Evolutionary conservation across 1,140 invertebrate species (phyloP), one percentile per base, ranked within the genome.

Genomic region (Orius insidiosus): DNA sequence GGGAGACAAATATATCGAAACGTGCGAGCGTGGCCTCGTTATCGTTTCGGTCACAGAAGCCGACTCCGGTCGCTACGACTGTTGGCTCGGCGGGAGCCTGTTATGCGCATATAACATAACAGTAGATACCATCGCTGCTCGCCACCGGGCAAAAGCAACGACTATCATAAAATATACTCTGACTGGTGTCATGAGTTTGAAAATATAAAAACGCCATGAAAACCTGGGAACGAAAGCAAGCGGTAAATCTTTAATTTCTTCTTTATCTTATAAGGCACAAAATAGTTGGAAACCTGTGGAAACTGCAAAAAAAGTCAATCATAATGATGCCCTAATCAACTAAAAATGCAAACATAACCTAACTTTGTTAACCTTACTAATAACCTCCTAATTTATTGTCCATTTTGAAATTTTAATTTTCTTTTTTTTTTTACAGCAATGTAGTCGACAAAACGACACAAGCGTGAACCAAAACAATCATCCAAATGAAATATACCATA

Each of bases 161-260:
- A 90, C 61, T 93, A 92, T 64, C 84, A 89, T 62, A 92, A 90
- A 68, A 85, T 93, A 47, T 94, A 94, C 63, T 88, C 87, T 18
- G 87, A 93, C 61, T 94, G 89, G 89, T 93, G 88, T 65, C 85
- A 92, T 61, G 87, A 93, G 61, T 93, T 94, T 63, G 86, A 93
- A 62, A 90, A 62, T 94, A 93, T 62, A 93, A 94, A 67, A 79
- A 78, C 35, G 86, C 86, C 9, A 90, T 92, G 85, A 90, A 92
- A 59, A 81, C 76, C 35, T 94, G 89, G 89, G 86, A 93, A 63
- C 72, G 78, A 58, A 90, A 87, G 62, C 86, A 93, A 77, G 80
- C 82, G 63, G 88, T 92, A 71, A 78, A 75, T 75, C 14, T 41
- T 41, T 41, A 3, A 13, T 15, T n/a, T 41, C 6, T 10, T 41